Base-by-base conservation (phyloP, 2,113 vertebrate species). In the Serilophus lunatus region DNA sequence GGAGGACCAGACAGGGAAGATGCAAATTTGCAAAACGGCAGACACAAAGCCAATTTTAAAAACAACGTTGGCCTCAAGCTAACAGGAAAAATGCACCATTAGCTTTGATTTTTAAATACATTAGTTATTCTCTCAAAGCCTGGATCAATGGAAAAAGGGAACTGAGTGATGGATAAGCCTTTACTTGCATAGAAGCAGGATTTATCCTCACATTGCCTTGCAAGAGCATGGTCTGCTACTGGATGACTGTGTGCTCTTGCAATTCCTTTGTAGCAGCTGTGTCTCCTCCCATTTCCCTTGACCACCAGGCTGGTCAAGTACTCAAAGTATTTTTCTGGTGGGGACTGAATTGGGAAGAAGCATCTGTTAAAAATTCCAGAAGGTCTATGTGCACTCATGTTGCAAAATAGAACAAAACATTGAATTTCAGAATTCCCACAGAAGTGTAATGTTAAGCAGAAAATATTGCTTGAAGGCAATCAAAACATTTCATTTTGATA, bases 41-140 rank as follows among this genome's bases (percentile, higher is more conserved):
- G 50, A 86, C 50, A 74, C 18, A 90, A 95, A 96, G 60, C 47
- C 80, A 75, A 83, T 92, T 86, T 92, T 38, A 65, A 95, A 93
- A 59, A 14, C 63, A 77, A 63, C 0, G 2, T 6, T 77, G 50
- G 79, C 59, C 71, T 92, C 71, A 29, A 53, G 60, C 59, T 90
- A 90, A 83, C 20, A 42, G 54, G 68, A 25, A 50, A 94, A 92
- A 49, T 1, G 42, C 59, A 74, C 68, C 86, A 88, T 81, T 96
- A 42, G 40, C 91, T 95, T 97, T 88, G 95, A 93, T 95, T 93
- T 94, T 89, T 91, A 88, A 92, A 80, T n/a, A 63, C 64, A 66
- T 72, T 75, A 87, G 53, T 74, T 92, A 60, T 84, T 78, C 54
- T 77, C 64, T 85, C 59, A 77, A 70, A 90, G 66, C 44, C 33